Evolutionary conservation across 1,140 invertebrate species (phyloP).

Genomic region (Drosophila willistoni): DNA sequence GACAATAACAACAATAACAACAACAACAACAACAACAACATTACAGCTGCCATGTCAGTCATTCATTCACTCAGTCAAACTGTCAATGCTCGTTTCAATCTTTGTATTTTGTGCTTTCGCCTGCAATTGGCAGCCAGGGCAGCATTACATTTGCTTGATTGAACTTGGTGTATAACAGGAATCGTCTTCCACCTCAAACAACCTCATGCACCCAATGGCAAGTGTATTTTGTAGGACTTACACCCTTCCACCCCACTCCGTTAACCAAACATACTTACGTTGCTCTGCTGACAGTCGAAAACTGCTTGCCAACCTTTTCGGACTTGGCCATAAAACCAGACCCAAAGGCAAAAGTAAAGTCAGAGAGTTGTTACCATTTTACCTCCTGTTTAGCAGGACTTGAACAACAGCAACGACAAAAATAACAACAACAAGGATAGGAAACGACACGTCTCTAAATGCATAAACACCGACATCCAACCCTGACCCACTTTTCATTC

Average conservation of each 20-base stretch:
- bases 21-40: slow-evolving; percentile 24
- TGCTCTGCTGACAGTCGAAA: slow-evolving; percentile 33
- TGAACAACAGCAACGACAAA: slow-evolving; percentile 16
- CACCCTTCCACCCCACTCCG: too few relatives aligned
- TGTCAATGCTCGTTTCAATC: slow-evolving; percentile 72
- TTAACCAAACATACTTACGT: background rate
- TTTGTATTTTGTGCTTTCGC: slow-evolving; percentile 70
- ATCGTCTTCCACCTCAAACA: background rate
- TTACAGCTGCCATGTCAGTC: slow-evolving; percentile 61
- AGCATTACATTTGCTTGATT: slow-evolving; percentile 76
- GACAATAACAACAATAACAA: slow-evolving; percentile 25
- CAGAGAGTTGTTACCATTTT: slow-evolving; percentile 33
- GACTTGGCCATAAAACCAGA: slow-evolving; percentile 48
- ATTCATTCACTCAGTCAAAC: slow-evolving; percentile 68
- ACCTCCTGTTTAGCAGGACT: slow-evolving; percentile 30
- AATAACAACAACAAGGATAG: background rate
- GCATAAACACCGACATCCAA: slow-evolving; percentile 53
- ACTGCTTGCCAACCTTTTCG: slow-evolving; percentile 27
- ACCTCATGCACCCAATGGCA: background rate
- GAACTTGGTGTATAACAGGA: slow-evolving; percentile 49
- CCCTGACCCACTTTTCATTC: slow-evolving; percentile 53
- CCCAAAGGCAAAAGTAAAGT: slow-evolving; percentile 34
- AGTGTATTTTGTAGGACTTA: slow-evolving; percentile 1
- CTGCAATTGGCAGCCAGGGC: slow-evolving; percentile 69
- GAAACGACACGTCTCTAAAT: slow-evolving; percentile 52